Percentiles rank a stretch among this genome's conserved stretches.
Conservation (phyloP, 2,888 invertebrate species). For the Pyrrhia umbra region DNA sequence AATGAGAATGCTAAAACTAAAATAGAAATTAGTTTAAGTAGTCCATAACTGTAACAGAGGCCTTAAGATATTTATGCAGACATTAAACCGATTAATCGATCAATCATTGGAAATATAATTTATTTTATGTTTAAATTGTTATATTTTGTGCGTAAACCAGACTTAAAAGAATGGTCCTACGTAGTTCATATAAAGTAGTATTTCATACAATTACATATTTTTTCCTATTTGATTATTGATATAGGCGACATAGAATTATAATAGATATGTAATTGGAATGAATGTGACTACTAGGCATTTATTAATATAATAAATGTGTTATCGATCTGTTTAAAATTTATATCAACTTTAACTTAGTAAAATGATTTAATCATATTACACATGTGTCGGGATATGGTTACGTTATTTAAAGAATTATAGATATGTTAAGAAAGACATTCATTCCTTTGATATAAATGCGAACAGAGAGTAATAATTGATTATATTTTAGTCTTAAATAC, state of each 20-base stretch:
- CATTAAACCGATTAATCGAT: not conserved
- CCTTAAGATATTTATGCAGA: conserved; percentile 20
- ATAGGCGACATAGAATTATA: not conserved
- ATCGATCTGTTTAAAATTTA: not conserved
- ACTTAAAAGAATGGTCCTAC: too few relatives aligned
- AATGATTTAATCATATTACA: too few relatives aligned
- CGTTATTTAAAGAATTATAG: not conserved
- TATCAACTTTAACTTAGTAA: too few relatives aligned
- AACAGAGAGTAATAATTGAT: conserved; percentile 13
- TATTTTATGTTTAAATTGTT: not conserved
- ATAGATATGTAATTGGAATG: not conserved
- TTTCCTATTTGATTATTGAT: not conserved
- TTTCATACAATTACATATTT: not conserved
- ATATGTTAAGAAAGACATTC: conserved; percentile 6
- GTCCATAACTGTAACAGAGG: conserved; percentile 11
- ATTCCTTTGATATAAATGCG: conserved; percentile 23
- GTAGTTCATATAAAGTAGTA: too few relatives aligned
- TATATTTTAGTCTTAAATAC: conserved; percentile 3
- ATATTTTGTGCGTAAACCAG: too few relatives aligned
- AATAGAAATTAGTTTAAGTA: not conserved
- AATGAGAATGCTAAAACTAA: not conserved
- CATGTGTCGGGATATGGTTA: too few relatives aligned
- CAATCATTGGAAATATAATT: not conserved
- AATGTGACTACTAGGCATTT: not conserved
- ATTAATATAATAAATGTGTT: not conserved